phyloP scores from a whole-genome alignment of 2,797 vertebrate species.

The Astyanax mexicanus region DNA sequence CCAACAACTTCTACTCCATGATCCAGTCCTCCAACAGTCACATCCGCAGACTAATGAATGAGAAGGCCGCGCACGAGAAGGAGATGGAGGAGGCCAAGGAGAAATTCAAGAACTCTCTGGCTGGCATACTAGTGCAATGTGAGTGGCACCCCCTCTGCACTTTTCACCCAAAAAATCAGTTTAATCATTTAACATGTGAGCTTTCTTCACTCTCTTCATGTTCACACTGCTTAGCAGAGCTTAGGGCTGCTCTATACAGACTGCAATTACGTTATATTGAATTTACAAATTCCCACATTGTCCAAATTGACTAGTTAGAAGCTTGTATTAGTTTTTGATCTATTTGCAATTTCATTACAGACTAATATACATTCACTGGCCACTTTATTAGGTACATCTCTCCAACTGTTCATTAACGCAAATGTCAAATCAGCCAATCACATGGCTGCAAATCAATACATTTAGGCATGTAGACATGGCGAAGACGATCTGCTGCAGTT shows the following conservation, averaged over 20 bases:
- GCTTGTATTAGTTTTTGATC: not conserved
- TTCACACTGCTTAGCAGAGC: slow-evolving; percentile 34
- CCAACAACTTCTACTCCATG: slow-evolving; percentile 99
- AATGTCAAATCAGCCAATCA: too few relatives aligned
- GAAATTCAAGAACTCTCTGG: slow-evolving; percentile 92
- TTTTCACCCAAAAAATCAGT: slow-evolving; percentile 10
- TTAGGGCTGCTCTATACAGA: slow-evolving; percentile 56
- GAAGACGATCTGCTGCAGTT: too few relatives aligned
- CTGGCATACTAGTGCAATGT: slow-evolving; percentile 93
- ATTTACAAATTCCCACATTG: too few relatives aligned
- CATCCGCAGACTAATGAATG: slow-evolving; percentile 87
- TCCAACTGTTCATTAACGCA: too few relatives aligned
- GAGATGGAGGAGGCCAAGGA: slow-evolving; percentile 97
- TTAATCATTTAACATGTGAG: slow-evolving; percentile 19
- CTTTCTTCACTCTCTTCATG: slow-evolving; percentile 22
- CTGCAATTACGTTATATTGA: too few relatives aligned
- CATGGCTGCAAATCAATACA: too few relatives aligned
- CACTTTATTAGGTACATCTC: too few relatives aligned
- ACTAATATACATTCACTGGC: too few relatives aligned
- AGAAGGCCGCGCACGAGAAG: slow-evolving; percentile 92
- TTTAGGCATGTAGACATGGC: too few relatives aligned
- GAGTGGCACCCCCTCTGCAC: slow-evolving; percentile 72
- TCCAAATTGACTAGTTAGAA: not conserved
- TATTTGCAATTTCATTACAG: too few relatives aligned
- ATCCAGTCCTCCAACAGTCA: slow-evolving; percentile 97